Conservation (phyloP, 2,797 vertebrate genomes). For the Gymnoscopelus braueri region DNA sequence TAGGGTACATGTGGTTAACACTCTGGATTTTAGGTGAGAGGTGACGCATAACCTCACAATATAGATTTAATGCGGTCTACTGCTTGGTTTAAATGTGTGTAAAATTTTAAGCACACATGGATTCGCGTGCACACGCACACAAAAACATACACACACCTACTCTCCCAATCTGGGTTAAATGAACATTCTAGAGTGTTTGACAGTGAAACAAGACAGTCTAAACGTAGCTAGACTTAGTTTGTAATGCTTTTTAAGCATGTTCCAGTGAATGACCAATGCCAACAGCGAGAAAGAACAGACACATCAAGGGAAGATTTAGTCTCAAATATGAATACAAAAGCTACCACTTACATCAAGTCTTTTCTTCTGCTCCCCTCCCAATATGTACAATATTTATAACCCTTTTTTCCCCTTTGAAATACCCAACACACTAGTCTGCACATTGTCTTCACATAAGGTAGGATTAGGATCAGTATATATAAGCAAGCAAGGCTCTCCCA, state of each 20-base stretch:
- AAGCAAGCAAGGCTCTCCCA: not conserved
- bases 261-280: conserved; percentile 31
- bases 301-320: not conserved
- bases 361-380: not conserved
- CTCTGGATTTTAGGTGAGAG: too few species aligned
- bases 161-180: not conserved
- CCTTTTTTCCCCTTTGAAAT: too few species aligned
- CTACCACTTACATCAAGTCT: not conserved
- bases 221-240: conserved; percentile 9
- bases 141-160: too few species aligned
- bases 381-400: not conserved
- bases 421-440: too few species aligned
- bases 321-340: too few species aligned
- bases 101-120: not conserved
- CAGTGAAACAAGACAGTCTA: conserved; percentile 16
- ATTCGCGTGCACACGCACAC: not conserved
- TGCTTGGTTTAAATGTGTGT: too few species aligned
- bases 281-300: conserved; percentile 1
- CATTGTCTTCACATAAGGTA: not conserved
- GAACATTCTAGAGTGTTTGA: conserved; percentile 15
- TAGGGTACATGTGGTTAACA: too few species aligned
- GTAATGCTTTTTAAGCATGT: not conserved
- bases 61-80: not conserved
- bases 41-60: conserved; percentile 36
- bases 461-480: not conserved